These are phyloP conservation scores for Hypanus sabinus DNA, from an alignment of 2,113 vertebrate species.

Conservation along the genomic window DNA sequence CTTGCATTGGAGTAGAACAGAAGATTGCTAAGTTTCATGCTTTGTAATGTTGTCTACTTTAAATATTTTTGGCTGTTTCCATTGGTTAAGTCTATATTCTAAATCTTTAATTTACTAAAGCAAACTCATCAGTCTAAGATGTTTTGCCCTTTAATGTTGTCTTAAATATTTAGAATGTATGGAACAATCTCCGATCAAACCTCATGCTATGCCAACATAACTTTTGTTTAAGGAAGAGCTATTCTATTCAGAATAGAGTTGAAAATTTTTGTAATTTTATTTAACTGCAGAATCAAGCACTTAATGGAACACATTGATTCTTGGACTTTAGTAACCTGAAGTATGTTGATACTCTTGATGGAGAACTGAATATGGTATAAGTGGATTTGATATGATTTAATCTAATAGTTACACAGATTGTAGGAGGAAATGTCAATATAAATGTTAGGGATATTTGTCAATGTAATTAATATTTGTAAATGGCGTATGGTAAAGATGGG, in stretches of 20 bases:
- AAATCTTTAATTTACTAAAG: background rate
- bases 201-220: background rate
- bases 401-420: background rate
- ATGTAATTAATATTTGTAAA: background rate
- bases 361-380: background rate
- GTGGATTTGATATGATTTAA: background rate
- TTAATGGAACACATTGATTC: background rate
- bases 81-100: background rate
- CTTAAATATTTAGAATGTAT: background rate
- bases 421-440: background rate
- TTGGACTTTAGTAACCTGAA: no score
- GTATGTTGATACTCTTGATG: background rate
- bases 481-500: background rate
- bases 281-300: background rate
- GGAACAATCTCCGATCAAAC: background rate
- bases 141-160: background rate
- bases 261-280: conserved; percentile 36
- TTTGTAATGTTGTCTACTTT: background rate
- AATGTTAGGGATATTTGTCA: background rate
- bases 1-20: background rate
- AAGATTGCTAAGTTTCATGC: background rate
- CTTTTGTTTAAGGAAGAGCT: conserved; percentile 39
- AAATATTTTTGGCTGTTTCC: background rate
- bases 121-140: no score
- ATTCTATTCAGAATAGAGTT: conserved; percentile 39